Evolutionary conservation across 2,797 vertebrate species (phyloP).

Genomic region (Takifugu rubripes): DNA sequence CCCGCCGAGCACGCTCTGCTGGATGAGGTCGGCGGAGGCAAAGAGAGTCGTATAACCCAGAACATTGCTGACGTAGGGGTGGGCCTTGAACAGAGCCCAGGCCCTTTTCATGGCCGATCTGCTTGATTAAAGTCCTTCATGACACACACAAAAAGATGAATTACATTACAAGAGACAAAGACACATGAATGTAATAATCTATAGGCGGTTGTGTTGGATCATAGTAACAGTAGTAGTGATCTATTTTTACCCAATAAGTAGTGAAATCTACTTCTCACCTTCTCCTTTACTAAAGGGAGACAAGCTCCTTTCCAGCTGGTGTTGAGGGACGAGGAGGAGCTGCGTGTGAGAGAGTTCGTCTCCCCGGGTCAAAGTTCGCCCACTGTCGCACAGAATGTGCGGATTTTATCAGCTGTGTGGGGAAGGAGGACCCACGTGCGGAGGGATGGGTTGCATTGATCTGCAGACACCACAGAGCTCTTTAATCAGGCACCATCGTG

Average conservation of each 20-base stretch:
- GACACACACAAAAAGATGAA: too few species aligned
- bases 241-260: background rate
- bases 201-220: background rate
- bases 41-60: conserved; percentile 78
- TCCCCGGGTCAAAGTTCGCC: conserved; percentile 70
- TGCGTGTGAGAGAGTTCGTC: conserved; percentile 15
- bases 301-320: conserved; percentile 31
- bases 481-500: background rate
- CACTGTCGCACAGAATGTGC: conserved; percentile 14
- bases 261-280: background rate
- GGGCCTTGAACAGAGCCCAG: conserved; percentile 70
- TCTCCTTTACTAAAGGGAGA: conserved; percentile 21
- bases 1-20: conserved; percentile 69
- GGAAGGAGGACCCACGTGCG: conserved; percentile 41
- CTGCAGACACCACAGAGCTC: background rate
- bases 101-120: conserved; percentile 65
- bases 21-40: conserved; percentile 78
- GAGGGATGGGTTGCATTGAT: background rate
- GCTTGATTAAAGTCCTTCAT: conserved; percentile 12
- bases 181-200: background rate
- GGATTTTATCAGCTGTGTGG: conserved; percentile 64
- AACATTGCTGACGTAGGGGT: conserved; percentile 76
- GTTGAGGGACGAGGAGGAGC: conserved; percentile 15
- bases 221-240: background rate
- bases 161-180: background rate